Evolutionary conservation across 2,113 vertebrate genomes (phyloP).

Genomic region (Neolamprologus cancellatus): DNA sequence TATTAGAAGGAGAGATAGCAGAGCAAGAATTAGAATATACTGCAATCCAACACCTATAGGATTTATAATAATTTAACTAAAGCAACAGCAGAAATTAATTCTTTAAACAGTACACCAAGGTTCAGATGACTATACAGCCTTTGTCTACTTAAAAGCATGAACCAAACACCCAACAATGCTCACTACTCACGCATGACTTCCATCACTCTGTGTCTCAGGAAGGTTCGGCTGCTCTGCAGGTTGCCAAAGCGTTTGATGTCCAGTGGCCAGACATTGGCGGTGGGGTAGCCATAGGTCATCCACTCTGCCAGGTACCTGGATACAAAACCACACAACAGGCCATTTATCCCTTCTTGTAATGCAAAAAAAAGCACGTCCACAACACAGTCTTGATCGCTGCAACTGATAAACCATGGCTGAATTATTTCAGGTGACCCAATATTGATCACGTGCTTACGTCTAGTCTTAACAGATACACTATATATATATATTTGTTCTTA

Average conservation of each 20-base stretch:
- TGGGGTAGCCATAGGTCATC: constrained; percentile 91
- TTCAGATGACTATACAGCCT: background rate
- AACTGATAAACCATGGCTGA: background rate
- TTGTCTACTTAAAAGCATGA: background rate
- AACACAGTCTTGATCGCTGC: background rate
- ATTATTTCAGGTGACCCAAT: background rate
- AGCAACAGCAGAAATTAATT: background rate
- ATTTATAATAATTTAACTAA: background rate
- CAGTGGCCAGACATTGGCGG: constrained; percentile 88
- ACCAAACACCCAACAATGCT: background rate
- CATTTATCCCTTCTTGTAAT: background rate
- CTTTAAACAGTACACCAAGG: background rate
- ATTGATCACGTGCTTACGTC: background rate
- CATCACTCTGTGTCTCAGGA: constrained; percentile 95
- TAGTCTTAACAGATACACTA: background rate
- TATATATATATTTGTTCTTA: constrained; percentile 58
- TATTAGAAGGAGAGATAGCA: background rate
- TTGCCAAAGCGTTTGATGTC: constrained; percentile 93
- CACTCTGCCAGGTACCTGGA: constrained; percentile 91
- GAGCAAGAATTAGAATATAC: background rate
- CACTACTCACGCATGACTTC: constrained; percentile 96
- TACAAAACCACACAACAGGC: background rate
- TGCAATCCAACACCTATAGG: background rate
- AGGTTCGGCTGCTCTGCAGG: constrained; percentile 95
- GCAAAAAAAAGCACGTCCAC: background rate